A percentile compares a stretch with the other conserved stretches of the same genome.
Evolutionary conservation across 37 sponge, comb jelly and placozoan genomes (phyloP).

Genomic region (Halisarca cf. caerulea): DNA sequence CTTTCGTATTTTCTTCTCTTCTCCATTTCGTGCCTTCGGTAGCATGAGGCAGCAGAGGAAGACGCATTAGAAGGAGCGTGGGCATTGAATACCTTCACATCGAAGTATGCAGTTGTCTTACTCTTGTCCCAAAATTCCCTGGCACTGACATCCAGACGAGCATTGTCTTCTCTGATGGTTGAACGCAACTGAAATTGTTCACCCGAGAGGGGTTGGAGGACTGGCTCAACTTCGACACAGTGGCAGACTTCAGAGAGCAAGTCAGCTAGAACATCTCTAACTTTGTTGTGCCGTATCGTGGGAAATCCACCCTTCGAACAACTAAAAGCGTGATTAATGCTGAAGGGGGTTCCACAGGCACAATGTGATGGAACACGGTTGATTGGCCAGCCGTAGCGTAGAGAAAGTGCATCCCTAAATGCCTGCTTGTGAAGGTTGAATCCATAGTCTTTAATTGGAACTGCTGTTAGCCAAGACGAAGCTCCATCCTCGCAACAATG

Average conservation of each 20-base stretch:
- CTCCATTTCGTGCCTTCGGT: background rate
- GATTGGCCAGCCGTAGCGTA: background rate
- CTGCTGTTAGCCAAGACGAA: background rate
- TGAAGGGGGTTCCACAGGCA: background rate
- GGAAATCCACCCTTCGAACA: constrained; percentile 3
- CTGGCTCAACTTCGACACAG: background rate
- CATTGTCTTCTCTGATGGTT: background rate
- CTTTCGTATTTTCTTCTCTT: constrained; percentile 7
- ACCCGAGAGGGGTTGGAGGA: constrained; percentile 4
- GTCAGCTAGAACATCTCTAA: background rate
- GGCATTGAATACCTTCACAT: constrained; percentile 18
- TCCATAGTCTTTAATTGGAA: background rate
- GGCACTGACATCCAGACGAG: background rate
- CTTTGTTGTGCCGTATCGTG: background rate
- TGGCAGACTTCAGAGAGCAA: constrained; percentile 11
- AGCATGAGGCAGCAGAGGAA: background rate
- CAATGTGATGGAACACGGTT: background rate
- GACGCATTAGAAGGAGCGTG: background rate
- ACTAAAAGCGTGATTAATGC: constrained; percentile 5
- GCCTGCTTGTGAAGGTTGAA: background rate
- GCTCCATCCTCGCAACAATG: background rate
- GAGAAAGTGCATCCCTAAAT: constrained; percentile 10
- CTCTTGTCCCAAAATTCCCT: constrained; percentile 7
- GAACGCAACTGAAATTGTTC: background rate
- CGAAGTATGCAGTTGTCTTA: background rate